Base-by-base conservation (phyloP, 2,797 vertebrate species). In the Sebastes dallii region DNA sequence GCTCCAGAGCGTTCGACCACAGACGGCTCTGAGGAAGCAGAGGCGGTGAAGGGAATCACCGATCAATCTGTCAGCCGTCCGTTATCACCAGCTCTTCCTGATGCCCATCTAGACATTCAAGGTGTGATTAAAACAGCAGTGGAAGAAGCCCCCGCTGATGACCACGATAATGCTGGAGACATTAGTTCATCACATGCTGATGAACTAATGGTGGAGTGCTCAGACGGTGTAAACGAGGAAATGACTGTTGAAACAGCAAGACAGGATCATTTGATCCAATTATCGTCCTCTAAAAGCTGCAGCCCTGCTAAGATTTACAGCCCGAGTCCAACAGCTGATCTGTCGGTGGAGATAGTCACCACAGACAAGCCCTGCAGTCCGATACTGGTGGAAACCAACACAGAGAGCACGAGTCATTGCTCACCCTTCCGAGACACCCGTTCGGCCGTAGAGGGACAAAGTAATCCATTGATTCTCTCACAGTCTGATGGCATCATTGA, bases 1-100 rank as follows among this genome's bases (percentile, higher is more conserved):
- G 60, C 91, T 6, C 81, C 92, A 50, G 89, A 92, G 72, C 94
- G 94, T 67, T 90, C 90, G 3, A 84, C 91, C 39, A 92, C 92
- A 0, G 92, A 93, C 34, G 83, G 88, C 72, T 85, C 52, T 13
- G 89, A 95, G 0, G 95, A 94, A 10, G 90, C 94, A 34, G 94
- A 96, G 71, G 76, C 93, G 80, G 56, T 94, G 72, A 81, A 84
- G 66, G 93, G 91, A 0, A 92, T 93, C 12, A 39, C 60, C 10
- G 84, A 77, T 50, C 89, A 91, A 1, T 72, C 90, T 52, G 77
- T 76, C 8, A 79, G 84, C 77, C 78, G 62, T 16, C 75, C 80
- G 62, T 86, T 87, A 64, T 58, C 88, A 32, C 78, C 88, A 76
- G 61, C 76, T 82, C 42, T 29, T 22, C 80, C 46, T 32, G 0